phyloP scores from a whole-genome alignment of 2,113 vertebrate species.

The Hemibagrus wyckioides region DNA sequence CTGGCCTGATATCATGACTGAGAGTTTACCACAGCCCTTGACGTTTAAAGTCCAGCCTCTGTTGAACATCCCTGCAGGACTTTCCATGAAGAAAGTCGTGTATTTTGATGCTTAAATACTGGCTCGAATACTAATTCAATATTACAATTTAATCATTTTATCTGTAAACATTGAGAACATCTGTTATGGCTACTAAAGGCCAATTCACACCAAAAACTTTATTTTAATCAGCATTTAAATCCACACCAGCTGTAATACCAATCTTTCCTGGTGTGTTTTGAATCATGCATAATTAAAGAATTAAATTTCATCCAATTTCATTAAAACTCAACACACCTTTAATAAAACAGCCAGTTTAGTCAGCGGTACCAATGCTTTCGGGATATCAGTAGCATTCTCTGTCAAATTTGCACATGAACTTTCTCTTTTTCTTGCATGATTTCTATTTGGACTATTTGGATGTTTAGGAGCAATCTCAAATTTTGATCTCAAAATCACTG shows the following conservation, averaged over 20 bases:
- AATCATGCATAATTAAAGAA: background rate
- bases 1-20: background rate
- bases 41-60: background rate
- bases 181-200: background rate
- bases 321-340: background rate
- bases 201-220: background rate
- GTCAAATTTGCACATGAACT: background rate
- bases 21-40: conserved; percentile 6
- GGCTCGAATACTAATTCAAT: background rate
- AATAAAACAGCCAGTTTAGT: background rate
- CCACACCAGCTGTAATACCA: background rate
- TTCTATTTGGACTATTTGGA: background rate
- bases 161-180: background rate
- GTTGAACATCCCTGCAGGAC: background rate
- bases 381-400: background rate
- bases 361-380: background rate
- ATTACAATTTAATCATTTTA: background rate
- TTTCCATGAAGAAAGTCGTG: background rate
- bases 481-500: background rate
- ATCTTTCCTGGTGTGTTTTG: background rate
- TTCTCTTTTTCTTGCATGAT: background rate
- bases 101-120: background rate
- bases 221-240: background rate
- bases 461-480: background rate
- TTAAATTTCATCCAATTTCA: background rate